These are phyloP conservation scores for Remorina albescens DNA, from an alignment of 2,797 vertebrate species.

Conservation along the genomic window DNA sequence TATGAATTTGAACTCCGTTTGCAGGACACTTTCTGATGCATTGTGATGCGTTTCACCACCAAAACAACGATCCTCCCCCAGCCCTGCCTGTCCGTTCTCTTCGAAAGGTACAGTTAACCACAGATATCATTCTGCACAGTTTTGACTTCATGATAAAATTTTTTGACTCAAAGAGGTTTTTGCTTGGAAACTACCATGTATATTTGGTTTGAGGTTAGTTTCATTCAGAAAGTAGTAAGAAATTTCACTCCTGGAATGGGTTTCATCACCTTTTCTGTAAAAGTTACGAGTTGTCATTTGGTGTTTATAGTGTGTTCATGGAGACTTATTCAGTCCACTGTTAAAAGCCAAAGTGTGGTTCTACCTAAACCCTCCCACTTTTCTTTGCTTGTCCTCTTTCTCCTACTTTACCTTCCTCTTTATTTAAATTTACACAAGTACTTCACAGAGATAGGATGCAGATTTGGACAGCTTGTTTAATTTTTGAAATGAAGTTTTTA, in stretches of 20 bases:
- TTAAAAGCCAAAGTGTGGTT: neutral
- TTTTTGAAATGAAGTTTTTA: neutral
- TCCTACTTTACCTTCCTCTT: neutral
- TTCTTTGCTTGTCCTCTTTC: neutral
- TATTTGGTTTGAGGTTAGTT: neutral
- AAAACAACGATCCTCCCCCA: slow-evolving; percentile 93
- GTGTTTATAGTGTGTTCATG: neutral
- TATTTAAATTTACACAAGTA: neutral
- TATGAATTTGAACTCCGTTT: slow-evolving; percentile 15
- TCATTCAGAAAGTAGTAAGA: neutral
- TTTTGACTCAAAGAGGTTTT: neutral
- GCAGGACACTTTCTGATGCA: slow-evolving; percentile 97
- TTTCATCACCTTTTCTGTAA: neutral
- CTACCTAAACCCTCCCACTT: neutral
- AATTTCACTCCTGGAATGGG: neutral
- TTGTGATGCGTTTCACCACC: slow-evolving; percentile 98
- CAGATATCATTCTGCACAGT: neutral
- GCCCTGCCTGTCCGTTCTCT: slow-evolving; percentile 94
- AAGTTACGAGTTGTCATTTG: neutral
- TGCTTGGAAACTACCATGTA: neutral
- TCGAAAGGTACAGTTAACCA: slow-evolving; percentile 90
- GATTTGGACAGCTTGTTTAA: neutral
- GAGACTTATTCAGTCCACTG: neutral
- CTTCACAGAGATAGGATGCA: neutral
- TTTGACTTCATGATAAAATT: neutral